Percentiles rank a stretch among this genome's conserved stretches.
phyloP scores from a whole-genome alignment of 2,797 vertebrate genomes.

The Argentina silus region DNA sequence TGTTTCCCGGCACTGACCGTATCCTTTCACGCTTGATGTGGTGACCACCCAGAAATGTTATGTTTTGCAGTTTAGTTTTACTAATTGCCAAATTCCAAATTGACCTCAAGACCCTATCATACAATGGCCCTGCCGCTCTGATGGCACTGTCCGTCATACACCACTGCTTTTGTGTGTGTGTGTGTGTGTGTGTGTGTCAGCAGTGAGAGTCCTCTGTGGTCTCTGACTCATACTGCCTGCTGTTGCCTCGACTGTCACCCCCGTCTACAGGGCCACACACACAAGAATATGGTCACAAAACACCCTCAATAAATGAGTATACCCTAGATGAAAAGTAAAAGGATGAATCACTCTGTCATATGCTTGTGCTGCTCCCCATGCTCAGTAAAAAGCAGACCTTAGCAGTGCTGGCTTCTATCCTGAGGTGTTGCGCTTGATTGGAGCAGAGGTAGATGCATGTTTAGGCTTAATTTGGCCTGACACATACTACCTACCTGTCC shows the following conservation, averaged over 20 bases:
- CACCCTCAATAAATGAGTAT: too few relatives aligned
- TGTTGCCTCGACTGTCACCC: slow-evolving; percentile 42
- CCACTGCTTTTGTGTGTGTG: background rate
- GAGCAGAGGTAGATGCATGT: too few relatives aligned
- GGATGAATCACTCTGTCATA: too few relatives aligned
- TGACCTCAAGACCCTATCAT: background rate
- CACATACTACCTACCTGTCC: too few relatives aligned
- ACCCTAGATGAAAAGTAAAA: too few relatives aligned
- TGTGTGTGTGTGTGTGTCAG: slow-evolving; percentile 8
- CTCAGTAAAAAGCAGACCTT: too few relatives aligned
- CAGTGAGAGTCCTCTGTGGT: slow-evolving; percentile 38
- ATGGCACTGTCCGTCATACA: too few relatives aligned
- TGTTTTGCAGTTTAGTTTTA: too few relatives aligned
- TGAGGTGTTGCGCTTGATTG: background rate
- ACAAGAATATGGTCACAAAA: background rate
- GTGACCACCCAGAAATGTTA: background rate
- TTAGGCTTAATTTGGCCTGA: too few relatives aligned
- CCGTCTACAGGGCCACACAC: slow-evolving; percentile 37
- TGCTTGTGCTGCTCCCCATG: too few relatives aligned
- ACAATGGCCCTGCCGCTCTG: background rate
- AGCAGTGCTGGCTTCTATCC: background rate
- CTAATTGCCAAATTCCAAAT: too few relatives aligned
- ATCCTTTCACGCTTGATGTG: slow-evolving; percentile 84
- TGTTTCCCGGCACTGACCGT: slow-evolving; percentile 99
- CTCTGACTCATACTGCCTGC: slow-evolving; percentile 59